Evolutionary conservation across 2,888 invertebrate species (phyloP).

Genomic region (Scelioninae gen. 1): DNA sequence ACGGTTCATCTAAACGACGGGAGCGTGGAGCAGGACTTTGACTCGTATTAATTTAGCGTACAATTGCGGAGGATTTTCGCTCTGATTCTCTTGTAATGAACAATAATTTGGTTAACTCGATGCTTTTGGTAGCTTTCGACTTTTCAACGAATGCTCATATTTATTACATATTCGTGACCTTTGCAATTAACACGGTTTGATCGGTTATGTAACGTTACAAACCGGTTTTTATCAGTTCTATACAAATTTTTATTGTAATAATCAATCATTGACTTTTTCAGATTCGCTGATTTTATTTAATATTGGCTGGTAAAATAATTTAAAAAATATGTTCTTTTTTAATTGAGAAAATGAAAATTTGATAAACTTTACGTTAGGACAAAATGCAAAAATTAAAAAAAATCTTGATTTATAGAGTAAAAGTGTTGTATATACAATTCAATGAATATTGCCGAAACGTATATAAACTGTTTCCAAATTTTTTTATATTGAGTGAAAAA

Average conservation of each 20-base stretch:
- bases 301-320: conserved; percentile 16
- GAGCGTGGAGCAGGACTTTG: conserved; percentile 71
- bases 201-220: conserved; percentile 45
- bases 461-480: too few species aligned
- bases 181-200: conserved; percentile 44
- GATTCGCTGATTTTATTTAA: conserved; percentile 22
- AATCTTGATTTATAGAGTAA: too few species aligned
- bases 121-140: not conserved
- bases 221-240: conserved; percentile 46
- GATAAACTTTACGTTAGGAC: too few species aligned
- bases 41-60: conserved; percentile 56
- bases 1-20: conserved; percentile 74
- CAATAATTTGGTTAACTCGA: conserved; percentile 20
- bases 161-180: conserved; percentile 44
- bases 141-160: conserved; percentile 8
- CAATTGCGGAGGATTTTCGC: conserved; percentile 63
- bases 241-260: conserved; percentile 51
- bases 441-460: too few species aligned
- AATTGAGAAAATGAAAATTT: too few species aligned
- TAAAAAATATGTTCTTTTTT: too few species aligned
- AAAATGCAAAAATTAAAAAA: too few species aligned
- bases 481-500: too few species aligned
- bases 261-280: conserved; percentile 46
- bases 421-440: too few species aligned
- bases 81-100: conserved; percentile 50